Evolutionary conservation across 2,113 vertebrate species (phyloP), one percentile per base, ranked within the genome.

Genomic region (Thymallus thymallus): DNA sequence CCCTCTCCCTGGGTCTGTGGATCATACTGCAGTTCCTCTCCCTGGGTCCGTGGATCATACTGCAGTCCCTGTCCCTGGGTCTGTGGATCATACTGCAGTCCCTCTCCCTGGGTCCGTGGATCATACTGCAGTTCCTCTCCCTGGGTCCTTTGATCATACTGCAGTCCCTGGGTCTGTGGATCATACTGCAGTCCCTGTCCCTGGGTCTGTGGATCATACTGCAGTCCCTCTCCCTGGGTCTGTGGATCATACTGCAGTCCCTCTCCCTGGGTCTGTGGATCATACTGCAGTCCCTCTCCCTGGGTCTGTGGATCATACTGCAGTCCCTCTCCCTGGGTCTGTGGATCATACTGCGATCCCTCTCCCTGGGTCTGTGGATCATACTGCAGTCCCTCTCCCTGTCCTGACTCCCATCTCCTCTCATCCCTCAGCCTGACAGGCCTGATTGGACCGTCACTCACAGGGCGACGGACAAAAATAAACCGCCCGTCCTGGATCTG

Each of bases 391-490:
- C 84, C 74, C 70, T 72, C 84, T 86, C 79, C 1, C 70, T 78
- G 80, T 88, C 88, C 79, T 85, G 83, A 80, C 80, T 83, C 81
- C 84, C 84, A 76, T 89, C 89, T 88, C 86, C 79, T 65, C 79
- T 82, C 86, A 86, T 90, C 82, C 82, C 60, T 89, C 85, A 90
- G 81, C 83, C 73, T 86, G 90, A 86, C 89, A 41, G 24, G 80
- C 79, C 71, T 88, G 76, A 70, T 29, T 91, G 89, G 80, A 84
- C 89, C 88, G 86, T 87, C 89, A 91, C 84, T 86, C 86, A 87
- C 84, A 1, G 0, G 67, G 67, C 41, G 58, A 71, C 80, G 71
- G 83, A 68, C 29, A 75, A 77, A 29, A 90, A 88, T 89, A 87
- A 87, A 87, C 20, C 10, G 9, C 80, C 80, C 65, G 69, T 82